Conservation (phyloP, 2,888 invertebrate species). For the Augiades crinisus region DNA sequence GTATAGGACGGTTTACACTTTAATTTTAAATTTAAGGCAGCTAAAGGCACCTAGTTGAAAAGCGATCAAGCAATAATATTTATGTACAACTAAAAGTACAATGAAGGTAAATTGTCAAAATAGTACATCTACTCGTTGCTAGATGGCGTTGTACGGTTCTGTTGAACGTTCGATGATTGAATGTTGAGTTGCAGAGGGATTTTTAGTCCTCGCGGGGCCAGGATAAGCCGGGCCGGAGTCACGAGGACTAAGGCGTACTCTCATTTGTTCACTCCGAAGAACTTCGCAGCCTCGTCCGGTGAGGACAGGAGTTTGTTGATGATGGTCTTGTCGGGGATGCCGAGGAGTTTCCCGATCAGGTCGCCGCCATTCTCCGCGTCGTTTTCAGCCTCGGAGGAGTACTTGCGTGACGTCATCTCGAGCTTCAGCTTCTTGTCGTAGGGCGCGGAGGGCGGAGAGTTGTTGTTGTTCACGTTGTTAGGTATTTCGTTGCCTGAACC, state of each 20-base stretch:
- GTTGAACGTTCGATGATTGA: conserved; percentile 24
- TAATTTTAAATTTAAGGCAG: conserved; percentile 60
- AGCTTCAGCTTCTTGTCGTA: conserved; percentile 79
- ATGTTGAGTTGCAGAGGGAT: conserved; percentile 44
- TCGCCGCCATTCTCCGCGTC: conserved; percentile 84
- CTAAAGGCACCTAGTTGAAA: conserved; percentile 60
- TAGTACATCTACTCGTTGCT: conserved; percentile 49
- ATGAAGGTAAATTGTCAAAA: conserved; percentile 23
- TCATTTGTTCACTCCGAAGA: conserved; percentile 90
- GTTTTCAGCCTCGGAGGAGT: conserved; percentile 73
- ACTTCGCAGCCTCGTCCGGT: conserved; percentile 92
- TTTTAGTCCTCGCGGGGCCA: conserved; percentile 74
- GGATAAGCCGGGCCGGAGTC: conserved; percentile 69
- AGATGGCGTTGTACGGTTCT: conserved; percentile 55
- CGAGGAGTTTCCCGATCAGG: conserved; percentile 93
- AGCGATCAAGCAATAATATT: conserved; percentile 29
- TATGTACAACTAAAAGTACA: conserved; percentile 27
- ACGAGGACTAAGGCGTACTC: conserved; percentile 79
- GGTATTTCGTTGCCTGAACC: conserved; percentile 72
- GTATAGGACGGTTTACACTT: conserved; percentile 70
- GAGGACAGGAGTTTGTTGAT: conserved; percentile 92
- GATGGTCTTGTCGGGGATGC: conserved; percentile 91
- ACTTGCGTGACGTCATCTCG: conserved; percentile 72
- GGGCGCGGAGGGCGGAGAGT: conserved; percentile 78
- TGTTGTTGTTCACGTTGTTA: conserved; percentile 77